A percentile compares a stretch with the other conserved stretches of the same genome.
Evolutionary conservation across 2,888 invertebrate genomes (phyloP).

Genomic region (Vannuccia rotundouncinata): DNA sequence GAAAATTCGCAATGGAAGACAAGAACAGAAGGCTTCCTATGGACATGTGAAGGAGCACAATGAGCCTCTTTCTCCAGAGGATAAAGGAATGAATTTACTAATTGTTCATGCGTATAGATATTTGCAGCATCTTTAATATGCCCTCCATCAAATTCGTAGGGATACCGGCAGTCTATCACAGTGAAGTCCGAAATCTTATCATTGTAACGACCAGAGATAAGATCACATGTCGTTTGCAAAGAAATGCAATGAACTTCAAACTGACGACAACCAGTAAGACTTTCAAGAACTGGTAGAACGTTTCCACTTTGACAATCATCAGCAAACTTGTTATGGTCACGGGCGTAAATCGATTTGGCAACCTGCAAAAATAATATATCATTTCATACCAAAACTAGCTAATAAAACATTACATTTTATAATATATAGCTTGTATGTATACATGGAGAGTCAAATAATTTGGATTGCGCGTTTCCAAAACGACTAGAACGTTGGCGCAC

Average conservation of each 20-base stretch:
- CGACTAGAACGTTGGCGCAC: neutral
- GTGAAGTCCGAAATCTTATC: slow-evolving; percentile 21
- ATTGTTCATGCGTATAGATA: slow-evolving; percentile 27
- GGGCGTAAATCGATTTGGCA: neutral
- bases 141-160: slow-evolving; percentile 33
- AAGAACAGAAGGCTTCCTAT: neutral
- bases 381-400: no score
- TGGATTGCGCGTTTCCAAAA: neutral
- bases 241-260: slow-evolving; percentile 5
- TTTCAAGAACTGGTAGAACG: neutral
- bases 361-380: neutral
- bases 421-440: neutral
- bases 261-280: neutral
- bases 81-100: neutral
- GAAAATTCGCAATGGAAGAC: slow-evolving; percentile 36
- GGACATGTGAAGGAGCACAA: neutral
- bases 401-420: neutral
- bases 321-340: neutral
- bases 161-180: slow-evolving; percentile 32
- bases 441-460: no score
- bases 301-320: neutral
- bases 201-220: slow-evolving; percentile 9
- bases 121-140: slow-evolving; percentile 13
- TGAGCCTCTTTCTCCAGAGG: neutral
- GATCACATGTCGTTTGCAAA: slow-evolving; percentile 10